Evolutionary conservation across 2,113 vertebrate genomes (phyloP).

Genomic region (Campylorhamphus procurvoides): DNA sequence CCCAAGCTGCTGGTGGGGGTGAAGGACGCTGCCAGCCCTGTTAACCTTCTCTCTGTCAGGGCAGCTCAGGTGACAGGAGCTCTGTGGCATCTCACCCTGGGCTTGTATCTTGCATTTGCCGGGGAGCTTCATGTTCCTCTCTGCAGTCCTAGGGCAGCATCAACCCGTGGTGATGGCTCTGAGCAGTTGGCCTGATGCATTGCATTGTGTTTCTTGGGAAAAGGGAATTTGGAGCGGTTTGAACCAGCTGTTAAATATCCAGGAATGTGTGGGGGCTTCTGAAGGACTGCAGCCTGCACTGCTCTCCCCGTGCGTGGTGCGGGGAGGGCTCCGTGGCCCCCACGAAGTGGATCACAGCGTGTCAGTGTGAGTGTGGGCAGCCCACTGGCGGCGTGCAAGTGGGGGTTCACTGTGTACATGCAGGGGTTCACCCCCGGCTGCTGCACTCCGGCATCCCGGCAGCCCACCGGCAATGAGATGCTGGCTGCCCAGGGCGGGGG

Average conservation of each 20-base stretch:
- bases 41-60: not conserved
- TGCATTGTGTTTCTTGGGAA: not conserved
- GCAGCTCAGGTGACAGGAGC: not conserved
- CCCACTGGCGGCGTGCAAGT: fast-evolving
- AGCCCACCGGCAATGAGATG: not conserved
- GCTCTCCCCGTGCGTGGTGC: fast-evolving
- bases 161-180: fast-evolving
- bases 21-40: not conserved
- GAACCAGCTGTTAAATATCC: not conserved
- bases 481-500: not conserved
- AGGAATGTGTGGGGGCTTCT: not conserved
- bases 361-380: not conserved
- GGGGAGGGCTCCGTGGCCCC: not conserved
- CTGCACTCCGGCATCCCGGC: not conserved
- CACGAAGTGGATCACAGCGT: fast-evolving
- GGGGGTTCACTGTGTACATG: not conserved
- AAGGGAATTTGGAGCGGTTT: not conserved
- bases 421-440: not conserved
- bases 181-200: not conserved
- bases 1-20: not conserved
- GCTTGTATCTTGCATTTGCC: not conserved
- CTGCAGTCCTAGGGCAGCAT: not conserved
- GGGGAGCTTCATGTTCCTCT: not conserved
- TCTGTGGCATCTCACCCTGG: not conserved
- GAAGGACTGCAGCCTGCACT: not conserved